phyloP scores from a whole-genome alignment of 2,113 vertebrate species.

The Stictonetta naevosa region DNA sequence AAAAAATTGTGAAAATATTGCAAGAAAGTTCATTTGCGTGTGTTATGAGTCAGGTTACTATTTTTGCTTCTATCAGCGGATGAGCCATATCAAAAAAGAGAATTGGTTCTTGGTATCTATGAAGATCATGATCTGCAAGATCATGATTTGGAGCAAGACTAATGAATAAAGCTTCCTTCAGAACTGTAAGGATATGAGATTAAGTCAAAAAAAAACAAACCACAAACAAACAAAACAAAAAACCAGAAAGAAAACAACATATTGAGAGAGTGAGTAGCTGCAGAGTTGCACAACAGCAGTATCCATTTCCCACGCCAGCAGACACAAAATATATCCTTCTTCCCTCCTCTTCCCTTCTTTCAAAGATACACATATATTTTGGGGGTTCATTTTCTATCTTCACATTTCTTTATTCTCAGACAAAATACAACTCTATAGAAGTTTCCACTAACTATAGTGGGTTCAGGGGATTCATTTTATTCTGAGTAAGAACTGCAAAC shows the following conservation, averaged over 20 bases:
- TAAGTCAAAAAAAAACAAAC: conserved; percentile 21
- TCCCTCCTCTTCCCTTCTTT: neutral
- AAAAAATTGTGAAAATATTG: neutral
- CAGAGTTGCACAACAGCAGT: conserved; percentile 28
- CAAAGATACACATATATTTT: neutral
- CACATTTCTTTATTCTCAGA: neutral
- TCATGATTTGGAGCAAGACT: conserved; percentile 39
- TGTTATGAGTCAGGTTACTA: neutral
- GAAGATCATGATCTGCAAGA: neutral
- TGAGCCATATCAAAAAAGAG: neutral
- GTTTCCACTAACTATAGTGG: neutral
- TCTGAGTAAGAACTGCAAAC: neutral
- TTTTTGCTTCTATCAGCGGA: neutral
- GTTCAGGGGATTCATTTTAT: neutral
- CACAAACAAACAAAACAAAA: neutral
- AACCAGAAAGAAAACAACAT: conserved; percentile 11
- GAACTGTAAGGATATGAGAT: conserved; percentile 30
- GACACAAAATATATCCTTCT: neutral
- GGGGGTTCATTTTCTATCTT: neutral
- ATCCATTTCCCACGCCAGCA: conserved; percentile 55
- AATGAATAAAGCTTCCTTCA: conserved; percentile 14
- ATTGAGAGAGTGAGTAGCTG: conserved; percentile 37
- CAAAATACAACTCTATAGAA: neutral
- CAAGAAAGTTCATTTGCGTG: neutral
- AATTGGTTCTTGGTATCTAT: neutral